Evolutionary conservation across 2,888 invertebrate species (phyloP).

Genomic region (Polydrusus pterygomalis): DNA sequence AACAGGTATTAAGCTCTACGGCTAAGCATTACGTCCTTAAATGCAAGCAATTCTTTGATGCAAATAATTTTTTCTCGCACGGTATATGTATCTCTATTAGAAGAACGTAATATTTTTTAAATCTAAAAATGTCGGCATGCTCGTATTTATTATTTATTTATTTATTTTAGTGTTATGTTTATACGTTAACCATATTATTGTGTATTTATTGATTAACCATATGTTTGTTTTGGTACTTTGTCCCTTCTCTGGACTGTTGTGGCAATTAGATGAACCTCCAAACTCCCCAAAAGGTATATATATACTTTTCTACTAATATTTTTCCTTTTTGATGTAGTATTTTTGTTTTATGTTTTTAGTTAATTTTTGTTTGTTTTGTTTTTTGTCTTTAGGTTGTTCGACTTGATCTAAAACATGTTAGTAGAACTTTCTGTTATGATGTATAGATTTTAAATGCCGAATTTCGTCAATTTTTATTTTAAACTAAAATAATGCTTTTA

Average conservation of each 20-base stretch:
- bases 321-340: slow-evolving; percentile 24
- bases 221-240: slow-evolving; percentile 57
- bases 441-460: too few relatives aligned
- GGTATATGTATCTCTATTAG: too few relatives aligned
- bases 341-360: slow-evolving; percentile 36
- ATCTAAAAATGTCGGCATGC: slow-evolving; percentile 22
- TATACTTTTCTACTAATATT: slow-evolving; percentile 49
- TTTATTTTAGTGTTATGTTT: slow-evolving; percentile 47
- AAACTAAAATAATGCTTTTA: neutral
- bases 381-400: slow-evolving; percentile 34
- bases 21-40: too few relatives aligned
- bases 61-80: too few relatives aligned
- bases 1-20: too few relatives aligned
- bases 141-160: slow-evolving; percentile 23
- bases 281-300: slow-evolving; percentile 54
- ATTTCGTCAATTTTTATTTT: neutral
- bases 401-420: slow-evolving; percentile 33
- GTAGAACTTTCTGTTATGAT: too few relatives aligned
- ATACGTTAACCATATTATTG: slow-evolving; percentile 33
- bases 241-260: slow-evolving; percentile 55
- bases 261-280: slow-evolving; percentile 55
- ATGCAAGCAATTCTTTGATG: too few relatives aligned
- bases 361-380: slow-evolving; percentile 32
- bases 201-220: slow-evolving; percentile 53
- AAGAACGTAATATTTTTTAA: neutral